Evolutionary conservation across 2,888 invertebrate species (phyloP).

Genomic region (Eupithecia tripunctaria): DNA sequence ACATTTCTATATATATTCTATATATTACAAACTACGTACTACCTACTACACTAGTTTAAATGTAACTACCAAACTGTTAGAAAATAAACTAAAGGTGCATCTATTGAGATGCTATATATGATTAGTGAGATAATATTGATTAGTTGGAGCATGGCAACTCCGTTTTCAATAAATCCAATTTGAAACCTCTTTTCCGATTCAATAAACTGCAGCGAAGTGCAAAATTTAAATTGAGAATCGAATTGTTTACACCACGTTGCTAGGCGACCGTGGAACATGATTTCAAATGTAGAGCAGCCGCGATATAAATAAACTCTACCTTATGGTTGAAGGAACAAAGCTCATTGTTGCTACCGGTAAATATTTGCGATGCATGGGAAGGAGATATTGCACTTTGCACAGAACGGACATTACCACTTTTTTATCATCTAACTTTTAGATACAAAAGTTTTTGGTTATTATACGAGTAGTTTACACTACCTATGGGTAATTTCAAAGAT

Average conservation of each 20-base stretch:
- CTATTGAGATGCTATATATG: too few relatives aligned
- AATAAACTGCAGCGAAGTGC: constrained; percentile 4
- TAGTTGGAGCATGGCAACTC: neutral
- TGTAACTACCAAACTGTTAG: too few relatives aligned
- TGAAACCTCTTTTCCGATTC: neutral
- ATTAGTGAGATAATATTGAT: too few relatives aligned
- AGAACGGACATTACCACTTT: neutral
- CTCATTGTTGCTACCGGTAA: constrained; percentile 14
- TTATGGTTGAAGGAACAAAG: constrained; percentile 4
- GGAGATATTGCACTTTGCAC: neutral
- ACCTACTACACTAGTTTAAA: too few relatives aligned
- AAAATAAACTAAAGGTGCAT: too few relatives aligned
- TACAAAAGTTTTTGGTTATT: too few relatives aligned
- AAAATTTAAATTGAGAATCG: constrained; percentile 21
- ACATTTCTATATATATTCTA: too few relatives aligned
- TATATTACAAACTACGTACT: too few relatives aligned
- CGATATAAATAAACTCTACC: constrained; percentile 10
- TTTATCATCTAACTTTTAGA: neutral
- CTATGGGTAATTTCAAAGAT: too few relatives aligned
- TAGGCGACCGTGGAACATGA: constrained; percentile 36
- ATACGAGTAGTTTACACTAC: too few relatives aligned
- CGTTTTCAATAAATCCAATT: neutral
- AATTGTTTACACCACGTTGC: constrained; percentile 38
- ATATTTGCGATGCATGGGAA: constrained; percentile 29
- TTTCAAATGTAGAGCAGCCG: constrained; percentile 25